Evolutionary conservation across 2,888 invertebrate species (phyloP).

Genomic region (Chironomus tentans): DNA sequence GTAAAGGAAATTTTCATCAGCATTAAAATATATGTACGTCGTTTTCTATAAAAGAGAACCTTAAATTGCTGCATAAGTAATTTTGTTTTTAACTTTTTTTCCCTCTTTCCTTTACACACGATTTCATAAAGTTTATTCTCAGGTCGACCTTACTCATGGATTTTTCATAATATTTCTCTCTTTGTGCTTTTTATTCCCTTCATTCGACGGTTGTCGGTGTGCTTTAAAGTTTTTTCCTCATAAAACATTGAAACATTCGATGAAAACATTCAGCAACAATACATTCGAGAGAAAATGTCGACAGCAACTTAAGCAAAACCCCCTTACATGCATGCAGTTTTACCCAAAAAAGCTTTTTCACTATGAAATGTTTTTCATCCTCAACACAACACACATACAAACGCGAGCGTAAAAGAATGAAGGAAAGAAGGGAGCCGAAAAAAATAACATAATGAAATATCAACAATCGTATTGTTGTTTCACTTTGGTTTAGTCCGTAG

Average conservation of each 20-base stretch:
- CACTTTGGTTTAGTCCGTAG: slow-evolving; percentile 26
- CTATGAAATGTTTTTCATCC: background rate
- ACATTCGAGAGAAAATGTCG: background rate
- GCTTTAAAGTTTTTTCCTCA: background rate
- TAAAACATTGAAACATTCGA: background rate
- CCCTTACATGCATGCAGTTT: background rate
- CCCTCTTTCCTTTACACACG: background rate
- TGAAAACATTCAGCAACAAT: slow-evolving; percentile 5
- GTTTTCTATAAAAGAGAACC: background rate
- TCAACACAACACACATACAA: background rate
- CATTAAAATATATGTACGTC: background rate
- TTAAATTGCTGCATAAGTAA: slow-evolving; percentile 18
- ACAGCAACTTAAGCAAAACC: background rate
- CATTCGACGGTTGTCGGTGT: background rate
- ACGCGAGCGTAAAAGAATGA: background rate
- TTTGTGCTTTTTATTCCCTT: background rate
- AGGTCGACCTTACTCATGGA: no score
- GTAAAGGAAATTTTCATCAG: no score
- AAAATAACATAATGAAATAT: slow-evolving; percentile 23
- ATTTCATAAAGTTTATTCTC: no score
- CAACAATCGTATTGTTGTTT: slow-evolving; percentile 27
- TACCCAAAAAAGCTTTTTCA: slow-evolving; percentile 1
- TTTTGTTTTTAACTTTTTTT: slow-evolving; percentile 2
- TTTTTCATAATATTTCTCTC: no score
- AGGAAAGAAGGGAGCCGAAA: slow-evolving; percentile 7